These are phyloP conservation scores for Pseudonaja textilis DNA, from an alignment of 2,113 vertebrate genomes.

Conservation along the genomic window DNA sequence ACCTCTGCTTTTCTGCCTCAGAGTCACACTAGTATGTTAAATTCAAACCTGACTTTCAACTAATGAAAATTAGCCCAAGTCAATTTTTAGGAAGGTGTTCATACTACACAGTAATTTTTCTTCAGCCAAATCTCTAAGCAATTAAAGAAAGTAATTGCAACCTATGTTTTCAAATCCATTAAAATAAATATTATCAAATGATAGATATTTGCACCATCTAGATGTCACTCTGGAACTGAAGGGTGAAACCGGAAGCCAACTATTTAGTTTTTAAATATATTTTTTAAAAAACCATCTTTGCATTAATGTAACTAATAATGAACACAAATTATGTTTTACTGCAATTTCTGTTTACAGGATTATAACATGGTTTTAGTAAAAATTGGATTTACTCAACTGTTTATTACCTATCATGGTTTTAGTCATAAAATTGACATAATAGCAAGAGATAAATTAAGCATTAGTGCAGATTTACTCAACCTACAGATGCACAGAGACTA, in stretches of 20 bases:
- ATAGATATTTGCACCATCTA: not conserved
- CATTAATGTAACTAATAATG: not conserved
- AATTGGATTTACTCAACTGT: not conserved
- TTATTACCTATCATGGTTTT: not conserved
- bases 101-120: not conserved
- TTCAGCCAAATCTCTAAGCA: not conserved
- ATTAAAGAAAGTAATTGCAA: not conserved
- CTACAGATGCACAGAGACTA: not conserved
- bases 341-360: not conserved
- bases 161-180: not conserved
- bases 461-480: not conserved
- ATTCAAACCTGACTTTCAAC: not conserved
- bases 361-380: not conserved
- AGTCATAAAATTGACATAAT: not conserved
- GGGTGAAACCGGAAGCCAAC: not conserved
- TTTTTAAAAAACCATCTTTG: not conserved
- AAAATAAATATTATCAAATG: not conserved
- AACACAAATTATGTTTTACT: not conserved
- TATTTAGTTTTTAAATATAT: not conserved
- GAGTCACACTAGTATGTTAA: not conserved
- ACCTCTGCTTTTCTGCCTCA: not conserved
- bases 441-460: not conserved
- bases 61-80: not conserved
- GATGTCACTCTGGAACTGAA: not conserved
- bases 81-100: not conserved